Evolutionary conservation across 2,888 invertebrate genomes (phyloP), one percentile per base, ranked within the genome.

Genomic region (Nomada ferruginata): DNA sequence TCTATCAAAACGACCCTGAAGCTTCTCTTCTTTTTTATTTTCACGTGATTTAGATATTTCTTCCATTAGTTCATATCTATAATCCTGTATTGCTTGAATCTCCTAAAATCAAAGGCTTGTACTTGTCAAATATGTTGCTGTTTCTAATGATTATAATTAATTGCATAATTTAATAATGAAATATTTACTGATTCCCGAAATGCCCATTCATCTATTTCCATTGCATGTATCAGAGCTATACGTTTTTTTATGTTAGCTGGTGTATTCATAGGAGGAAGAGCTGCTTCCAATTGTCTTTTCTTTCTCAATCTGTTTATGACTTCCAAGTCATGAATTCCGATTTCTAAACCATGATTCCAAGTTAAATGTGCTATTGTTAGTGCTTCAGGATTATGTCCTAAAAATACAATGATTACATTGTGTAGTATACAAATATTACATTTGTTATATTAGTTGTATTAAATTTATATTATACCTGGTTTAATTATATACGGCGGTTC

Each of bases 181-280:
- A 59, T 63, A 82, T 53, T 91, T 90, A 96, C 97, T 85, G 96
- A 95, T 91, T 98, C 97, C 80, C 98, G 95, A 72, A 97, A 96
- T 13, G 96, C 95, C 97, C 97, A 98, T 90, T 97, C 96, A 87
- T 97, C 96, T 79, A 96, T 95, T 93, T 98, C 98, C 84, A 98
- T 95, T n/a, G 97, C 96, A 66, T 95, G 95, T 83, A 98, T 95
- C 89, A 97, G 95, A n/a, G 94, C 94, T 18, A 95, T 94, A 4
- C 96, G 94, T 68, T 94, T 94, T 89, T 96, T 96, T 90, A 95
- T 95, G 88, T 96, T 95, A 89, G 93, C 93, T 42, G 94, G 93
- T 36, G 94, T 92, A 77, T 94, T 94, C 70, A 95, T 93, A 23
- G 95, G 95, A 2, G 95, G 95, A 70, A 96, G 93, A 1, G 95